Evolutionary conservation across 2,113 vertebrate species (phyloP).

Genomic region (Osmerus mordax): DNA sequence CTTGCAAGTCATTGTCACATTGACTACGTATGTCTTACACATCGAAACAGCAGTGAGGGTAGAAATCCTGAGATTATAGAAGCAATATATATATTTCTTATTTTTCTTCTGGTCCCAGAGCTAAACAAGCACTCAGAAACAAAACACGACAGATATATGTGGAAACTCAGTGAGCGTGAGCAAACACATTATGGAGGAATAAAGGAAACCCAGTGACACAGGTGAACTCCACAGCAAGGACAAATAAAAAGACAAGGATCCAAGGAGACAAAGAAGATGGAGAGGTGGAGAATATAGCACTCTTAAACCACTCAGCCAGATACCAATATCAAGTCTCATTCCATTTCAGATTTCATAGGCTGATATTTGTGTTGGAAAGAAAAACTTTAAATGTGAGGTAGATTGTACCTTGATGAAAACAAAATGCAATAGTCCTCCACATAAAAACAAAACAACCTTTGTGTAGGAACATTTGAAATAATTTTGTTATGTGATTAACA

Average conservation of each 20-base stretch:
- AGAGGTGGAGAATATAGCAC: constrained; percentile 38
- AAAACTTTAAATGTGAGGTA: no score
- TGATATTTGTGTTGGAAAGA: constrained; percentile 22
- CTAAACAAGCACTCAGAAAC: constrained; percentile 31
- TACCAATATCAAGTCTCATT: constrained; percentile 30
- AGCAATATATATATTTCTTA: constrained; percentile 1
- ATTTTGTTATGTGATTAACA: background rate
- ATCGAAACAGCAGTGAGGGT: background rate
- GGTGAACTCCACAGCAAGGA: constrained; percentile 28
- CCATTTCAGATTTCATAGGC: constrained; percentile 5
- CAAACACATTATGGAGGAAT: constrained; percentile 17
- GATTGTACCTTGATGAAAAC: no score
- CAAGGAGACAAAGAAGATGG: constrained; percentile 37
- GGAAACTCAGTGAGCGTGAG: constrained; percentile 23
- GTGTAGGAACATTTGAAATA: background rate
- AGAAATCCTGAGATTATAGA: constrained; percentile 16
- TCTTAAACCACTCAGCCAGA: constrained; percentile 30
- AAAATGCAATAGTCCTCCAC: no score
- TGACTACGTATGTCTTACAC: background rate
- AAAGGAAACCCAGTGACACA: constrained; percentile 35
- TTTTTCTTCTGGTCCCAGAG: background rate
- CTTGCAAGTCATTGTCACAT: no score
- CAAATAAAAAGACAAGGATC: constrained; percentile 23
- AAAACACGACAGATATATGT: constrained; percentile 27
- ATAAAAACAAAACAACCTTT: no score